These are phyloP conservation scores for Chloromyia formosa DNA, from an alignment of 2,888 invertebrate species.

Conservation along the genomic window DNA sequence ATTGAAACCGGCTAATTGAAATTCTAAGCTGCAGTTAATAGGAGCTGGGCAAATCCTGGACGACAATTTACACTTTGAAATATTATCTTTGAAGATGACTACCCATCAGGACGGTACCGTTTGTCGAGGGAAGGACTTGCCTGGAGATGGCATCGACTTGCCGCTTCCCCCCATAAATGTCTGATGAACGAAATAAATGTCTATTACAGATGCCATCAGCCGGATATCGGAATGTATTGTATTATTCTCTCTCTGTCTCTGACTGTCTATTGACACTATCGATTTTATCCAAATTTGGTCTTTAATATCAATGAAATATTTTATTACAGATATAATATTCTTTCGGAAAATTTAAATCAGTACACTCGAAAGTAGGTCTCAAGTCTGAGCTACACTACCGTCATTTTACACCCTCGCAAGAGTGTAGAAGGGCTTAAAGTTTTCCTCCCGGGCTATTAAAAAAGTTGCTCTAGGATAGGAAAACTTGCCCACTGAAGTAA, in stretches of 20 bases:
- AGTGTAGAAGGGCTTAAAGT: too few species aligned
- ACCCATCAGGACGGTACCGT: not conserved
- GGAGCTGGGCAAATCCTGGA: not conserved
- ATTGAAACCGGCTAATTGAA: constrained; percentile 2
- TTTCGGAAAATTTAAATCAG: too few species aligned
- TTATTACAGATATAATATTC: too few species aligned
- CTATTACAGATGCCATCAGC: not conserved
- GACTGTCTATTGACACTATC: not conserved
- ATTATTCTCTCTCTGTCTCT: not conserved
- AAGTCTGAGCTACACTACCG: too few species aligned
- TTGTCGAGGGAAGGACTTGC: constrained; percentile 3
- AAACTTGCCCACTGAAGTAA: not conserved
- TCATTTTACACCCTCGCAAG: too few species aligned
- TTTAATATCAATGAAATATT: not conserved
- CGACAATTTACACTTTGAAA: constrained; percentile 15
- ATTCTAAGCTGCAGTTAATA: not conserved
- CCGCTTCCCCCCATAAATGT: not conserved
- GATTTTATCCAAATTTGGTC: not conserved
- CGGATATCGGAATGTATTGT: not conserved
- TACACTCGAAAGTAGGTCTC: too few species aligned
- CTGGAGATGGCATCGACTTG: not conserved
- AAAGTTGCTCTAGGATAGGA: not conserved
- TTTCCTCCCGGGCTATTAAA: too few species aligned
- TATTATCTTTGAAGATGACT: not conserved
- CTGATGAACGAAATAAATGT: not conserved